phyloP scores from a whole-genome alignment of 2,888 invertebrate genomes.

The Apodemia mormo region DNA sequence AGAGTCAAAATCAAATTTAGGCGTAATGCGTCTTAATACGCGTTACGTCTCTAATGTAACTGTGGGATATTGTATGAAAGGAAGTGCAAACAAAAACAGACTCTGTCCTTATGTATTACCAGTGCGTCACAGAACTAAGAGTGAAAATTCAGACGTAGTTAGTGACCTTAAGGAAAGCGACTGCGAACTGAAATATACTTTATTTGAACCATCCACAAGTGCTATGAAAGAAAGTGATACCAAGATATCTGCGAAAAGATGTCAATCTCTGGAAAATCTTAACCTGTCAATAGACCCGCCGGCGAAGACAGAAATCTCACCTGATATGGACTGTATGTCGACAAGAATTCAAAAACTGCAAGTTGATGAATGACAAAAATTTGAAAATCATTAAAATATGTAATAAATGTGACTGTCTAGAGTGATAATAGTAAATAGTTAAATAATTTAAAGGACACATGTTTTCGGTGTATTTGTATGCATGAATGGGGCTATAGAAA shows the following conservation, averaged over 20 bases:
- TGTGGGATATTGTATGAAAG: slow-evolving; percentile 82
- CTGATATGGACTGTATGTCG: slow-evolving; percentile 83
- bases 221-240: slow-evolving; percentile 48
- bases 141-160: slow-evolving; percentile 82
- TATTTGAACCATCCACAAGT: slow-evolving; percentile 70
- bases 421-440: slow-evolving; percentile 49
- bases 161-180: slow-evolving; percentile 60
- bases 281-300: slow-evolving; percentile 65
- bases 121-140: slow-evolving; percentile 82
- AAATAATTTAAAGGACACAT: slow-evolving; percentile 57
- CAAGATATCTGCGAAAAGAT: slow-evolving; percentile 76
- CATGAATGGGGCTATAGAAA: slow-evolving; percentile 49
- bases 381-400: slow-evolving; percentile 25
- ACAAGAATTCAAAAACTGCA: slow-evolving; percentile 83
- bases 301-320: slow-evolving; percentile 58
- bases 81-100: slow-evolving; percentile 77
- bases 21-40: slow-evolving; percentile 81
- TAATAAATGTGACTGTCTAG: slow-evolving; percentile 36
- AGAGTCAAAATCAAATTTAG: slow-evolving; percentile 73
- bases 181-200: slow-evolving; percentile 58
- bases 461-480: slow-evolving; percentile 65
- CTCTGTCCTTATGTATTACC: slow-evolving; percentile 82
- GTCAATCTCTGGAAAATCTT: slow-evolving; percentile 84
- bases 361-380: slow-evolving; percentile 78
- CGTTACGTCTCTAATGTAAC: slow-evolving; percentile 84